phyloP scores from a whole-genome alignment of 2,797 vertebrate genomes.

The Phoeniculus purpureus region DNA sequence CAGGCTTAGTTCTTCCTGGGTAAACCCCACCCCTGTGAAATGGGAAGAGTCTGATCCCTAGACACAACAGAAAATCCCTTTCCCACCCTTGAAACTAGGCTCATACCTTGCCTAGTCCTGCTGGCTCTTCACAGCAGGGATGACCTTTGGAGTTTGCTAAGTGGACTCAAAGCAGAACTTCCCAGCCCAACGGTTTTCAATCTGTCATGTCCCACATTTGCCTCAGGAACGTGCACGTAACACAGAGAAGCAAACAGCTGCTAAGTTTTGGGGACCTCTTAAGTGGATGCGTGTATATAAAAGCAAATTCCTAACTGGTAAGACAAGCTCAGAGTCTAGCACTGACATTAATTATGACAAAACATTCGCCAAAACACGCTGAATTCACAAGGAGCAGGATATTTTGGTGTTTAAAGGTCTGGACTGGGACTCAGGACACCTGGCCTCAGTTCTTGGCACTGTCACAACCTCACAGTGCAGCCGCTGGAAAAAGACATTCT shows the following conservation, averaged over 20 bases:
- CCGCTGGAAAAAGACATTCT: background rate
- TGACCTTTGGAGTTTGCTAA: constrained; percentile 50
- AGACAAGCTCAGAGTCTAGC: background rate
- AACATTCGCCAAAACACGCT: constrained; percentile 28
- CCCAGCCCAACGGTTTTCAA: background rate
- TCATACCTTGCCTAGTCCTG: background rate
- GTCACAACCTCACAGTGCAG: background rate
- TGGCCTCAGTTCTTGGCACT: constrained; percentile 42
- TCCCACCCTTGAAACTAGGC: background rate
- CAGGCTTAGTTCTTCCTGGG: background rate
- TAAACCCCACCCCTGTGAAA: background rate
- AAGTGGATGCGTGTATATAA: constrained; percentile 15
- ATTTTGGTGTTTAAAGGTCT: constrained; percentile 47
- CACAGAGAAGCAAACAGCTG: constrained; percentile 27
- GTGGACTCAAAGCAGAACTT: constrained; percentile 16
- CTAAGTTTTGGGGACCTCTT: constrained; percentile 18
- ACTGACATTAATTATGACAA: constrained; percentile 37
- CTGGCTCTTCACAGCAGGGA: constrained; percentile 26
- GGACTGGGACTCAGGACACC: constrained; percentile 55
- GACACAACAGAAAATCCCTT: constrained; percentile 21
- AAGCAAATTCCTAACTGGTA: constrained; percentile 64
- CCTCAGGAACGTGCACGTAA: background rate
- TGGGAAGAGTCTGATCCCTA: background rate
- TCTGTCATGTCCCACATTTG: constrained; percentile 16
- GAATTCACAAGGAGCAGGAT: background rate